Conservation (phyloP, 1,140 invertebrate species). For the Rhopalosiphum maidis region DNA sequence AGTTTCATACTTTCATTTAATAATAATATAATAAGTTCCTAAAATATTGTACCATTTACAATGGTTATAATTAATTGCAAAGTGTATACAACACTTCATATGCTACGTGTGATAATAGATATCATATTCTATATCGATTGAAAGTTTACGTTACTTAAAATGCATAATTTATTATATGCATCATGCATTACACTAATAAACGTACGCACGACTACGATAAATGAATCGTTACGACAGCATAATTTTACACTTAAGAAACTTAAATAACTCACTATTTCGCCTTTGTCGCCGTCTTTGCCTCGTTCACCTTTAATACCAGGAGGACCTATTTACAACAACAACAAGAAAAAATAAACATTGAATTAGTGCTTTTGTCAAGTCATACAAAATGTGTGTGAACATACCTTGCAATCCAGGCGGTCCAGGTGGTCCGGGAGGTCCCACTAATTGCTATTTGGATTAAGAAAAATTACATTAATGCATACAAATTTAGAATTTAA, state of each 20-base stretch:
- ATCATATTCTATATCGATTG: background rate
- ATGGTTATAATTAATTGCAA: background rate
- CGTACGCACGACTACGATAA: background rate
- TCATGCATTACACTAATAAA: background rate
- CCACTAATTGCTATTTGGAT: constrained; percentile 65
- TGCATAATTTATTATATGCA: background rate
- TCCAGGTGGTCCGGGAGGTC: constrained; percentile 81
- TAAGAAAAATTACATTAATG: constrained; percentile 20
- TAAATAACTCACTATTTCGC: constrained; percentile 78
- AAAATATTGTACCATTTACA: background rate
- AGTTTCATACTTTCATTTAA: background rate
- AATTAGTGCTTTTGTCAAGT: background rate
- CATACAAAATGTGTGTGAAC: background rate
- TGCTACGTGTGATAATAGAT: background rate
- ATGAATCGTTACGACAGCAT: background rate
- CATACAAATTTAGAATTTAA: constrained; percentile 5
- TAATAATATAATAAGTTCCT: background rate
- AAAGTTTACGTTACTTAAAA: background rate
- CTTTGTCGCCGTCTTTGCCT: constrained; percentile 85
- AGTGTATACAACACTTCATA: background rate
- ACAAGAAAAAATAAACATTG: background rate
- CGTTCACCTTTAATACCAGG: constrained; percentile 89
- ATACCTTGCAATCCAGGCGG: constrained; percentile 72
- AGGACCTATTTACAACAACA: constrained; percentile 65
- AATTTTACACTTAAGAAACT: background rate